Conservation (phyloP, 2,888 invertebrate species). For the Drosophila cognata region DNA sequence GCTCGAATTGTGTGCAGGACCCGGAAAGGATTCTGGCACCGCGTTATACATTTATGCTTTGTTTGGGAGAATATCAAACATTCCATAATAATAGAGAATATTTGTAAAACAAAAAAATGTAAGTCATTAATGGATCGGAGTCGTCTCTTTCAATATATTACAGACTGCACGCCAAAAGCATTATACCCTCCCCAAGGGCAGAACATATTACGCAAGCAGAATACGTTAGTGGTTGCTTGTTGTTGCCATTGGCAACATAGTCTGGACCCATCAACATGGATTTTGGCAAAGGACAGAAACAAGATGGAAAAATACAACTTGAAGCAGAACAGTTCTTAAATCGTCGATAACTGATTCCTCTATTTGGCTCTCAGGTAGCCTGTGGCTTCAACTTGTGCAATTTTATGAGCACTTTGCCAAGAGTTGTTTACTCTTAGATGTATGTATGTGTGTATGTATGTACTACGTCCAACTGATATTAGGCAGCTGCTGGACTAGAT, state of each 20-base stretch:
- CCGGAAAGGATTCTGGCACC: neutral
- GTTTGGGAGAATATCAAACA: neutral
- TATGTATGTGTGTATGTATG: neutral
- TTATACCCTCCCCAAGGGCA: neutral
- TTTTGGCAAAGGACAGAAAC: neutral
- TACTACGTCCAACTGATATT: neutral
- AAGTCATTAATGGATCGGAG: too few species aligned
- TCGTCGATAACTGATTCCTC: conserved; percentile 25
- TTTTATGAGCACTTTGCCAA: conserved; percentile 27
- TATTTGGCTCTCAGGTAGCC: neutral
- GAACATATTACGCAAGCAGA: conserved; percentile 40
- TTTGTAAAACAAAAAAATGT: too few species aligned
- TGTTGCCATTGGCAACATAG: conserved; percentile 2
- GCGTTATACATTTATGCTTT: neutral
- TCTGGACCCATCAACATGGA: conserved; percentile 15
- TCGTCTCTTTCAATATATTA: neutral
- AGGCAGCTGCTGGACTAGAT: conserved; percentile 1
- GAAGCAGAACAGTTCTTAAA: conserved; percentile 32
- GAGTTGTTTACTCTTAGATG: neutral
- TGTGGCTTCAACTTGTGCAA: conserved; percentile 6
- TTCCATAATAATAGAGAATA: too few species aligned
- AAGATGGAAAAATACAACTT: neutral
- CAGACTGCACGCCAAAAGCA: neutral
- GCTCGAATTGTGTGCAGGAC: neutral
- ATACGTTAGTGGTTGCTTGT: conserved; percentile 22